Percentiles rank a stretch among this genome's conserved stretches.
Evolutionary conservation across 2,113 vertebrate species (phyloP).

Genomic region (Athene noctua): DNA sequence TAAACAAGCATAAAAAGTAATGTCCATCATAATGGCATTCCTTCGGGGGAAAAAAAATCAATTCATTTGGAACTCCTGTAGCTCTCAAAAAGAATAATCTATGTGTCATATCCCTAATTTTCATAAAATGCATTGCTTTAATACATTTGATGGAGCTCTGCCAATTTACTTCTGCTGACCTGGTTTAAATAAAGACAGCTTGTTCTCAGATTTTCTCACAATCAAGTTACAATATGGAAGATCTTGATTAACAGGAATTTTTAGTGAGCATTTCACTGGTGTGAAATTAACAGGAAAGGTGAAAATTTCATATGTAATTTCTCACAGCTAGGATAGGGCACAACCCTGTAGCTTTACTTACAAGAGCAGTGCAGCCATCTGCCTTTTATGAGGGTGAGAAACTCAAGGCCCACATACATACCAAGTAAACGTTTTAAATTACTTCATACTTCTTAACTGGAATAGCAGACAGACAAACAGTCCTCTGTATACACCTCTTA

Average conservation of each 20-base stretch:
- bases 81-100: background rate
- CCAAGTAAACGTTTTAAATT: background rate
- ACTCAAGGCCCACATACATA: background rate
- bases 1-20: background rate
- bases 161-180: background rate
- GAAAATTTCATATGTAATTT: background rate
- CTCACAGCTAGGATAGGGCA: background rate
- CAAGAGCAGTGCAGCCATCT: background rate
- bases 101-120: background rate
- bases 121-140: background rate
- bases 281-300: background rate
- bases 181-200: background rate
- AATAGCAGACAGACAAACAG: background rate
- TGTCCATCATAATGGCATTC: background rate
- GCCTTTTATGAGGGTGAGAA: background rate
- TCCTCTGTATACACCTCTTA: background rate
- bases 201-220: background rate
- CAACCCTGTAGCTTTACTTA: background rate
- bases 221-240: background rate
- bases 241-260: background rate
- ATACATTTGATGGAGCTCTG: background rate
- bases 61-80: background rate
- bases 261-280: background rate
- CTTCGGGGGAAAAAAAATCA: background rate
- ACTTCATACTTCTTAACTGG: background rate